Conservation (phyloP, 64 coral and sea anemone genomes). For the Platygyra sinensis region DNA sequence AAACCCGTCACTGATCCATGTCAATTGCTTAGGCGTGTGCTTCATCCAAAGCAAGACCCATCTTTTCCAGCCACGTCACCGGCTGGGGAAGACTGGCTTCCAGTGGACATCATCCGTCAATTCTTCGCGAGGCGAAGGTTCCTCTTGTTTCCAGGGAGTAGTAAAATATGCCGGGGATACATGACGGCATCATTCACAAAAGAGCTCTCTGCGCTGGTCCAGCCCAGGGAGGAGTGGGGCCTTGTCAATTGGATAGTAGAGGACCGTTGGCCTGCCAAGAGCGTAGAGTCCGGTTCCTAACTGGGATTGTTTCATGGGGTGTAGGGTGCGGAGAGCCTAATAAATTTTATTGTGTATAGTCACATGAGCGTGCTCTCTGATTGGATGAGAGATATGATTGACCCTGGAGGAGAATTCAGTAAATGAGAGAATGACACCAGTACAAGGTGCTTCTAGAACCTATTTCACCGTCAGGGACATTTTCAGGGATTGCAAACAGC, state of each 20-base stretch:
- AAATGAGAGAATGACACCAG: background rate
- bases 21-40: no score
- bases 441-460: no score
- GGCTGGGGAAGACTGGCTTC: slow-evolving; percentile 49
- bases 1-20: no score
- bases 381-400: slow-evolving; percentile 46
- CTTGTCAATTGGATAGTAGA: slow-evolving; percentile 69
- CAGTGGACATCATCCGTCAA: slow-evolving; percentile 26
- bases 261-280: slow-evolving; percentile 62
- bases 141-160: slow-evolving; percentile 40
- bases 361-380: slow-evolving; percentile 47
- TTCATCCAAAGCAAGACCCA: no score
- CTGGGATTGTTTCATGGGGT: slow-evolving; percentile 55
- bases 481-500: no score
- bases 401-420: background rate
- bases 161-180: slow-evolving; percentile 41
- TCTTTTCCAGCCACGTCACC: background rate
- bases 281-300: slow-evolving; percentile 39
- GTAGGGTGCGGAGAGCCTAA: slow-evolving; percentile 53
- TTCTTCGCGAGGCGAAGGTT: slow-evolving; percentile 38
- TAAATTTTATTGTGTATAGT: slow-evolving; percentile 51
- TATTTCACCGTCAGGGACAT: no score
- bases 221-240: slow-evolving; percentile 32
- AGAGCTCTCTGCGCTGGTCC: slow-evolving; percentile 54
- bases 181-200: slow-evolving; percentile 51